A percentile compares a stretch with the other conserved stretches of the same genome.
Conservation (phyloP, 2,113 vertebrate genomes). For the Proteles cristata region DNA sequence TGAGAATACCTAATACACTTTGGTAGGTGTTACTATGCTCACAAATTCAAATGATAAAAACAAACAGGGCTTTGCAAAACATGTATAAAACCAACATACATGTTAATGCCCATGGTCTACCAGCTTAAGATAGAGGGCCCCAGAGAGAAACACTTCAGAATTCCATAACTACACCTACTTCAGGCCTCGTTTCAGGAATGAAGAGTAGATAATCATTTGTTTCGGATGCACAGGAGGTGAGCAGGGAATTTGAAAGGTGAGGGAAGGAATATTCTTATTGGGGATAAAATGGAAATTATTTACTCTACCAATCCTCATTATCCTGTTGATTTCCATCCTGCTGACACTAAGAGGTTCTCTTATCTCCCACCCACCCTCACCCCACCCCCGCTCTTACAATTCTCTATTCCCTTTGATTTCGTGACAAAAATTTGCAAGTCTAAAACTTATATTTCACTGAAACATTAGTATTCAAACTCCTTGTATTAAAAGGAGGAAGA, state of each 20-base stretch:
- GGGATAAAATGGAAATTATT: constrained; percentile 81
- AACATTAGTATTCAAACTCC: constrained; percentile 68
- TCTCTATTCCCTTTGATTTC: constrained; percentile 77
- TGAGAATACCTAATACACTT: constrained; percentile 66
- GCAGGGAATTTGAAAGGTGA: constrained; percentile 76
- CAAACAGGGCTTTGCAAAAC: constrained; percentile 73
- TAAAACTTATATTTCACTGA: constrained; percentile 73
- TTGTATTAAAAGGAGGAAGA: constrained; percentile 45
- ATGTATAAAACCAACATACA: constrained; percentile 70
- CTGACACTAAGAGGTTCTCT: constrained; percentile 75
- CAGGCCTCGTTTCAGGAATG: constrained; percentile 69
- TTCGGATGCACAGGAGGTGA: constrained; percentile 62
- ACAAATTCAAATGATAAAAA: constrained; percentile 78
- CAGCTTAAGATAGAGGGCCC: constrained; percentile 58
- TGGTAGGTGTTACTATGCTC: constrained; percentile 46
- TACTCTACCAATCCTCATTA: constrained; percentile 75
- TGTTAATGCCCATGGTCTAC: constrained; percentile 66
- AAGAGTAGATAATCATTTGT: constrained; percentile 74
- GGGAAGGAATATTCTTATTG: constrained; percentile 65
- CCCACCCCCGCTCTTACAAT: constrained; percentile 56
- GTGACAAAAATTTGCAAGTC: constrained; percentile 78
- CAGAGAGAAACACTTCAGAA: constrained; percentile 72
- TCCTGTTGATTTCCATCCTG: constrained; percentile 73
- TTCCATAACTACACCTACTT: constrained; percentile 71
- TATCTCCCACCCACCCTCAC: constrained; percentile 34